Evolutionary conservation across 2,888 invertebrate species (phyloP), one percentile per base, ranked within the genome.

Genomic region (Acronicta psi): DNA sequence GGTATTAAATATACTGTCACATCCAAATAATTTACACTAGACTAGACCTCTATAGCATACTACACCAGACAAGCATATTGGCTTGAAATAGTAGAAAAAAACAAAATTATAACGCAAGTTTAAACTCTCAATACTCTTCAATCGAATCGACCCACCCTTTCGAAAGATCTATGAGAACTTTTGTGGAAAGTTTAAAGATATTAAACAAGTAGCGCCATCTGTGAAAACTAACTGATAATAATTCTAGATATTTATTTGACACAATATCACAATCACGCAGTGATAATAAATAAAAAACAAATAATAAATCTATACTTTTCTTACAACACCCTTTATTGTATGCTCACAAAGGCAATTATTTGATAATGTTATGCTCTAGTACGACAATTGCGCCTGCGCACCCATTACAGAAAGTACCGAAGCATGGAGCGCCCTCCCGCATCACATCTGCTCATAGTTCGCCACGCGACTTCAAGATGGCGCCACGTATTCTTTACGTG

Each of bases 341-440:
- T 50, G 58, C 63, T 51, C 25, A 69, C 65, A 72, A 73, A 74
- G 73, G 67, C 78, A 81, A 83, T 84, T 80, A 83, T 70, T 72
- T 65, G 57, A 70, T 79, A 77, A 81, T 84, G 83, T 86, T 85
- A 85, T 88, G 90, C 85, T 90, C 88, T 80, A 81, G 74, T 88
- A 86, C 79, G 71, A 75, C 68, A 73, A 80, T 83, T 88, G 88
- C 88, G 86, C 80, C 70, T 76, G 82, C 80, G 83, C 84, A 79
- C 66, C 81, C 76, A 88, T 93, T 92, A 91, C 59, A 18, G 43
- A 55, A 69, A 56, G 77, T 87, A 89, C 56, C 91, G 85, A 88
- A 88, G 80, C 93, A 84, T 90, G 66, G 69, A 63, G 54, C 41
- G 45, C 61, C 20, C 58, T 69, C 75, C 56, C 49, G 53, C 60